Evolutionary conservation across 2,888 invertebrate genomes (phyloP).

Genomic region (Cheiracanthium punctorium): DNA sequence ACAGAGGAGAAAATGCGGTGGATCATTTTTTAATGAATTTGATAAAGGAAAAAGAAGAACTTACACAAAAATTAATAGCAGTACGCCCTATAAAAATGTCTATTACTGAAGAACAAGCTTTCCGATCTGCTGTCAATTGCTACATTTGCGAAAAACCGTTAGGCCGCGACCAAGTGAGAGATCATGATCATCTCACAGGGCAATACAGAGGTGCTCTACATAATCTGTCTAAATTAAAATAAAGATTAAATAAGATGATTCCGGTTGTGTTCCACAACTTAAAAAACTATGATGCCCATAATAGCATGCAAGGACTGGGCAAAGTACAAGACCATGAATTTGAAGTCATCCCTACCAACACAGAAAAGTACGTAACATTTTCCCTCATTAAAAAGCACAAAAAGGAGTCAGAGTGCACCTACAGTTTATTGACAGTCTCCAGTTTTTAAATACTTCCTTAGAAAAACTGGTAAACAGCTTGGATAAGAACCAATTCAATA

Average conservation of each 20-base stretch:
- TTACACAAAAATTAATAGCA: background rate
- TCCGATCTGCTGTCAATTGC: background rate
- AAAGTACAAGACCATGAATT: background rate
- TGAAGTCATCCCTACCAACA: background rate
- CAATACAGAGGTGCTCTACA: background rate
- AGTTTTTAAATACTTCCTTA: background rate
- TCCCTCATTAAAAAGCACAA: background rate
- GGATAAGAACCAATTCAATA: background rate
- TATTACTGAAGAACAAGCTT: background rate
- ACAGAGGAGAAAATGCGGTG: background rate
- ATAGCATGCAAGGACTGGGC: background rate
- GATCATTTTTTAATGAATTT: background rate
- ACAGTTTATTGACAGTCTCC: background rate
- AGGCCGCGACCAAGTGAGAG: background rate
- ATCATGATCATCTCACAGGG: background rate
- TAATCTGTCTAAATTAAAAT: constrained; percentile 2
- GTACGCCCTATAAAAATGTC: background rate
- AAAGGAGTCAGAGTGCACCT: background rate
- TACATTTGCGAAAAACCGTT: background rate
- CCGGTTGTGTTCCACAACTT: constrained; percentile 4
- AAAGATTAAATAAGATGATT: background rate
- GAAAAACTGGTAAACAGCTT: background rate
- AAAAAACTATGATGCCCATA: constrained; percentile 23
- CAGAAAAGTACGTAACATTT: constrained; percentile 7
- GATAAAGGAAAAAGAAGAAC: background rate